phyloP scores from a whole-genome alignment of 1,140 invertebrate genomes.

The Galleria mellonella region DNA sequence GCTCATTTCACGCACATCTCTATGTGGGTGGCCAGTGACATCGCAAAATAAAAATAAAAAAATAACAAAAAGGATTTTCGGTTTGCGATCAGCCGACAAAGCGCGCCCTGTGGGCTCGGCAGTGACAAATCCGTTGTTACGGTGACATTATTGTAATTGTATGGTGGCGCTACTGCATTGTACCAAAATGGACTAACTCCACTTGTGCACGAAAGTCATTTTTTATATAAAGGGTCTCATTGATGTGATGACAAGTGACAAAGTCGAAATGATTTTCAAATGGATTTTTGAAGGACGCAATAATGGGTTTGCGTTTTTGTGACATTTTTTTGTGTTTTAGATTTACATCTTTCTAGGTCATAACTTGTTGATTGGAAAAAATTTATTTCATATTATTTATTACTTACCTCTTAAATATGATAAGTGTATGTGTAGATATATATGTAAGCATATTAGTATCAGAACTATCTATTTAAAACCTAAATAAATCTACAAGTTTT shows the following conservation, averaged over 20 bases:
- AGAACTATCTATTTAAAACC: too few species aligned
- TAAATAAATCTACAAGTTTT: too few species aligned
- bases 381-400: too few species aligned
- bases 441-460: too few species aligned
- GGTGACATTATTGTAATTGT: constrained; percentile 26
- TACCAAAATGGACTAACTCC: constrained; percentile 22
- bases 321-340: too few species aligned
- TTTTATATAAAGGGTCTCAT: constrained; percentile 25
- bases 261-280: constrained; percentile 18
- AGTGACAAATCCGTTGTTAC: constrained; percentile 46
- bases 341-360: too few species aligned
- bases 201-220: constrained; percentile 46
- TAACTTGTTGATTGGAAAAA: too few species aligned
- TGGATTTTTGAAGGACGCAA: constrained; percentile 3
- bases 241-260: constrained; percentile 25
- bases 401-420: too few species aligned
- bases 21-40: constrained; percentile 34
- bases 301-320: neutral
- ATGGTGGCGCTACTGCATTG: constrained; percentile 58
- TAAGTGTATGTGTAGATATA: too few species aligned
- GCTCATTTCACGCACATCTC: constrained; percentile 21
- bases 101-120: constrained; percentile 20
- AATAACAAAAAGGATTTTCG: constrained; percentile 21
- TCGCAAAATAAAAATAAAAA: constrained; percentile 8
- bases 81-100: constrained; percentile 23